Evolutionary conservation across 2,113 vertebrate genomes (phyloP), one percentile per base, ranked within the genome.

Genomic region (Erpornis zantholeuca): DNA sequence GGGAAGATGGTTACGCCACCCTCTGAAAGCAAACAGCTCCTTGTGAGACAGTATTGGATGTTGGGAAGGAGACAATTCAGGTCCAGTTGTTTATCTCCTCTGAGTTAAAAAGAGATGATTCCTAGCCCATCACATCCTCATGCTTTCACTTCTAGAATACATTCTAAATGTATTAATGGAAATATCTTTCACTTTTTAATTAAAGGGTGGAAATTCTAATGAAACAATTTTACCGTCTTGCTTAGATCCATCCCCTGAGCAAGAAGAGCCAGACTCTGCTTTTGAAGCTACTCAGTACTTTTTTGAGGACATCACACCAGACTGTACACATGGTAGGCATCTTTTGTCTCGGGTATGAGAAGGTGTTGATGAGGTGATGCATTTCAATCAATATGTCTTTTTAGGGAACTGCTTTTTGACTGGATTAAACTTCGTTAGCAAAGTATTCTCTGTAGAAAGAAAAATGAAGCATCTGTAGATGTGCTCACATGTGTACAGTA

Each of bases 211-310:
- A 23, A 15, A 72, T 82, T 75, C 38, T 77, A 66, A 71, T 76
- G 17, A 22, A 52, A 29, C 1, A 15, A 25, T 47, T 73, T 59
- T 80, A 7, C 36, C 86, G 1, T 24, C 33, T 78, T 95, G 42
- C 53, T 56, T 91, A 98, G 98, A 99, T 90, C 97, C 98, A 5
- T 97, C 97, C 66, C 98, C 97, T 57, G 99, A 99, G 69, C 99
- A 98, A 63, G 99, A 99, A 24, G 99, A 99, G 63, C 99, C 99
- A 1, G 99, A 99, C 96, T 99, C 99, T 24, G 99, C 99, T 49
- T 99, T 99, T 79, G 99, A 99, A 97, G 99, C 99, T 27, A 99
- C 99, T 33, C 99, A 99, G 93, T 99, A 99, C 97, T 99, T 99
- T 96, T 99, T 99, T 97, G 99, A 99, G 97, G 99, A 99, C 94